These are phyloP conservation scores for Caloenas nicobarica DNA, from an alignment of 2,113 vertebrate species.

Conservation along the genomic window DNA sequence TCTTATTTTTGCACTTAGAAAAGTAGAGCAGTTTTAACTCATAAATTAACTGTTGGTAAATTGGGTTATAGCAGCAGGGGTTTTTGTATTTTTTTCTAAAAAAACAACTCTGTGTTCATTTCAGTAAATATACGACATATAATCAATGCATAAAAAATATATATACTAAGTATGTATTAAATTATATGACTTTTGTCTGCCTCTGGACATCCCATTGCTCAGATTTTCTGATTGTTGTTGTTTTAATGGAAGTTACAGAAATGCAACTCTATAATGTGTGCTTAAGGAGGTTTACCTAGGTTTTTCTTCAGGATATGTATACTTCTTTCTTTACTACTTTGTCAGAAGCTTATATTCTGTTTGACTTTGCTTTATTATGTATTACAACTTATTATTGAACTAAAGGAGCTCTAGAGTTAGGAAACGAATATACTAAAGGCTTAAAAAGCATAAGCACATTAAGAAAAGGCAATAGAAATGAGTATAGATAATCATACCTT, in stretches of 20 bases:
- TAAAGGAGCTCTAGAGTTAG: background rate
- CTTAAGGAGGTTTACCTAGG: background rate
- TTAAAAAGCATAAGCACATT: background rate
- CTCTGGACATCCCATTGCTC: background rate
- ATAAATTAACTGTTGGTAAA: background rate
- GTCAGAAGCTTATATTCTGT: background rate
- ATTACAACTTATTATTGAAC: constrained; percentile 45
- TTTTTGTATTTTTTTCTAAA: background rate
- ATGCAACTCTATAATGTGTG: background rate
- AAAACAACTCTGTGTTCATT: background rate
- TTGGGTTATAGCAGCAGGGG: background rate
- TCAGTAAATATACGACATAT: background rate
- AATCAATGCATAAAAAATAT: background rate
- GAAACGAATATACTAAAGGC: background rate
- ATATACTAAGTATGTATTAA: background rate
- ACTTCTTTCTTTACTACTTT: background rate
- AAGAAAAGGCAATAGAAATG: background rate
- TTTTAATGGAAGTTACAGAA: background rate
- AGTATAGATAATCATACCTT: background rate
- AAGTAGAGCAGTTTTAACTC: background rate
- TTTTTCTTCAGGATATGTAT: constrained; percentile 24
- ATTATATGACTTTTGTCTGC: background rate
- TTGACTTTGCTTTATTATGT: constrained; percentile 24
- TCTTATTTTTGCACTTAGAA: background rate
- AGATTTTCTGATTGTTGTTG: background rate